Evolutionary conservation across 2,797 vertebrate species (phyloP).

Genomic region (Pygocentrus nattereri): DNA sequence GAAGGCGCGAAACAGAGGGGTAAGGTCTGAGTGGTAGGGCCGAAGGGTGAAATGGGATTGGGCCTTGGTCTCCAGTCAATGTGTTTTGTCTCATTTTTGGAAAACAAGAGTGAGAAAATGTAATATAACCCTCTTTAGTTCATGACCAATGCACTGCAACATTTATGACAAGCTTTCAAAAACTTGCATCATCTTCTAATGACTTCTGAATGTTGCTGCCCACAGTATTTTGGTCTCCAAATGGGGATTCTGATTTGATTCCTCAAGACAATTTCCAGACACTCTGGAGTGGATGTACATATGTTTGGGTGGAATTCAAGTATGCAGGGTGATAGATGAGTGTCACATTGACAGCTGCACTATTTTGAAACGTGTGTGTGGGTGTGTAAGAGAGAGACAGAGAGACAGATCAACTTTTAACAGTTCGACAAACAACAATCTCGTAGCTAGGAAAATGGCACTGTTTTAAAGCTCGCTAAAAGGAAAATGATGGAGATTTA

Average conservation of each 20-base stretch:
- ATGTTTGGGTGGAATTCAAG: background rate
- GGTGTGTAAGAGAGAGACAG: background rate
- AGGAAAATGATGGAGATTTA: background rate
- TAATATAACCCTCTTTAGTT: background rate
- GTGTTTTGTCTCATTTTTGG: background rate
- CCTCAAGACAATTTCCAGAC: conserved; percentile 37
- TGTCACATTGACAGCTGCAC: background rate
- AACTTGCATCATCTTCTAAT: conserved; percentile 7
- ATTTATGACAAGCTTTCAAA: conserved; percentile 1
- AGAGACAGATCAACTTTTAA: background rate
- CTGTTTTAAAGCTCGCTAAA: background rate
- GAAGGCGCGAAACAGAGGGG: no score
- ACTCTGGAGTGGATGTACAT: conserved; percentile 27
- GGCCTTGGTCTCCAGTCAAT: no score
- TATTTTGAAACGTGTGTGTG: background rate
- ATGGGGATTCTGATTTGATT: conserved; percentile 44
- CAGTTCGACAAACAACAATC: background rate
- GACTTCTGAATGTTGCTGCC: background rate
- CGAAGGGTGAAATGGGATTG: no score
- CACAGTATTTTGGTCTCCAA: background rate
- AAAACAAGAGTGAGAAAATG: background rate
- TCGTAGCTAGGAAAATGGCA: background rate
- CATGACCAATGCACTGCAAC: conserved; percentile 1
- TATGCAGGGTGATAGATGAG: background rate
- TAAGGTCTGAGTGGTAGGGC: no score